Evolutionary conservation across 2,888 invertebrate species (phyloP), one percentile per base, ranked within the genome.

Genomic region (Rotaria magnacalcarata): DNA sequence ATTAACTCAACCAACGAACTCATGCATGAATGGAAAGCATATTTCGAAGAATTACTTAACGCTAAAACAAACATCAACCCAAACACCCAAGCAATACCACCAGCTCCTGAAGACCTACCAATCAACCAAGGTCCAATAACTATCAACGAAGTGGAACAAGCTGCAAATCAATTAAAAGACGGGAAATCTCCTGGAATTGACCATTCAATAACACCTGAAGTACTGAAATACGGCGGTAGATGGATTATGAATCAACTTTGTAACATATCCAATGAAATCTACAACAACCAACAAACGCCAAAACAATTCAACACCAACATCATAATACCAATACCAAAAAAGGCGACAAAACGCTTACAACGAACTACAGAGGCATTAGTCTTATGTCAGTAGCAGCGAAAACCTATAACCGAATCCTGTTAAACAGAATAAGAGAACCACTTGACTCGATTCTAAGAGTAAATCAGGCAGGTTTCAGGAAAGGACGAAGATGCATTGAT

Each of bases 231-330:
- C 14, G 27, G 60, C 14, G 60, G 60, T 27, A 24, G 14, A 60
- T 60, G n/a, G 60, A 14, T 60, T 8, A 60, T 27, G 14, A 24
- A 60, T 27, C 60, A 27, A 60, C n/a, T 60, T 10, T 27, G 60
- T 14, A 27, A n/a, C n/a, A 60, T 60, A 60, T 60, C n/a, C n/a
- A 60, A 60, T 27, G 60, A 60, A 24, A 60, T 60, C 10, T 60
- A 10, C 14, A 14, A 60, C 6, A 27, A 27, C 14, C 60, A n/a
- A 60, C 6, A 60, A 27, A 11, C 60, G 24, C 60, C n/a, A 24
- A 60, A 60, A 60, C 60, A 60, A 27, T 60, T 60, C n/a, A 60
- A 60, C 60, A n/a, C 60, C 27, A 60, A 60, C 60, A 60, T 60
- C 60, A 60, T 60, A 7, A 27, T 60, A 60, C 60, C 60, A 27